A percentile compares a stretch with the other conserved stretches of the same genome.
phyloP scores from a whole-genome alignment of 2,888 invertebrate species.

The Temnothorax unifasciatus region DNA sequence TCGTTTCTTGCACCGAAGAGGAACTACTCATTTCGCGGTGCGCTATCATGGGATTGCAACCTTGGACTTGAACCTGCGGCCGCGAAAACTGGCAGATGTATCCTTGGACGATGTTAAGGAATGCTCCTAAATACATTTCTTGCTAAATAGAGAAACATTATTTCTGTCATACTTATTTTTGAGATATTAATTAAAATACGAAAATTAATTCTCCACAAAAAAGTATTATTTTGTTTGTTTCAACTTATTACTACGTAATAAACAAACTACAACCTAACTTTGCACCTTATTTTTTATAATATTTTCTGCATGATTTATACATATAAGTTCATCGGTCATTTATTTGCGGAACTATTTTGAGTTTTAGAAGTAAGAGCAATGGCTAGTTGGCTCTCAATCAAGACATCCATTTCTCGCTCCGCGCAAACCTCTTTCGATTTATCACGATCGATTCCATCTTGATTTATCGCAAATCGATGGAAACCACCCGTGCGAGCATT shows the following conservation, averaged over 20 bases:
- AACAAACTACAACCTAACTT: background rate
- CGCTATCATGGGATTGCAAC: constrained; percentile 34
- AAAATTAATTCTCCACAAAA: background rate
- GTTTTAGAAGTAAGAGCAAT: constrained; percentile 39
- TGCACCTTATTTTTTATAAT: background rate
- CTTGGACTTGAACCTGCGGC: constrained; percentile 24
- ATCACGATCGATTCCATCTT: constrained; percentile 18
- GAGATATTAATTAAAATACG: background rate
- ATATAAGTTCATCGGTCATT: background rate
- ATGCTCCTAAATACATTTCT: background rate
- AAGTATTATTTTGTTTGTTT: background rate
- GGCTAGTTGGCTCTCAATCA: constrained; percentile 43
- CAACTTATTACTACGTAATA: background rate
- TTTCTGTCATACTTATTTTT: background rate
- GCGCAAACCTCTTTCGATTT: constrained; percentile 22
- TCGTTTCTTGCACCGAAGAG: constrained; percentile 42
- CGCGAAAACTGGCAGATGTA: background rate
- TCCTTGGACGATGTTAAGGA: background rate
- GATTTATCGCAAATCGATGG: constrained; percentile 40
- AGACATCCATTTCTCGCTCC: constrained; percentile 21
- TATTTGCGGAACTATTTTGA: background rate
- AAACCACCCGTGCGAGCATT: constrained; percentile 38
- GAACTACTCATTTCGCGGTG: constrained; percentile 48
- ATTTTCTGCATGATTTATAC: background rate
- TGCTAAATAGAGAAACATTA: background rate